These are phyloP conservation scores for Athripsodes cinereus DNA, from an alignment of 2,888 invertebrate species.

Conservation along the genomic window DNA sequence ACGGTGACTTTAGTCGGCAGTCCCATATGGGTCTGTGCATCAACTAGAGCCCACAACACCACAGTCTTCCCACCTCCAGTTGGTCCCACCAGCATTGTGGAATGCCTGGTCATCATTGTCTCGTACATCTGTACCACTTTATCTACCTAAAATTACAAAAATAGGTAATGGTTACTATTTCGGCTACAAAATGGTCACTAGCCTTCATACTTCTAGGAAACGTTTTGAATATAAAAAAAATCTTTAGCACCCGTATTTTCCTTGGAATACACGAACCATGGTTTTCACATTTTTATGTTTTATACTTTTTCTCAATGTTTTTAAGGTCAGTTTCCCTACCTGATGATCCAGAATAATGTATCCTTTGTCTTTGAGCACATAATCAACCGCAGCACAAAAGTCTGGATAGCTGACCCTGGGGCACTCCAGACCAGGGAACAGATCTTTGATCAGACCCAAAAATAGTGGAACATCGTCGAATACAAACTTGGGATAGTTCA, in stretches of 20 bases:
- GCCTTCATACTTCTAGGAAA: too few species aligned
- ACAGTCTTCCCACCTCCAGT: conserved; percentile 91
- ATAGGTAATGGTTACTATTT: background rate
- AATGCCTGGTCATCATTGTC: conserved; percentile 92
- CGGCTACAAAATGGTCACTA: too few species aligned
- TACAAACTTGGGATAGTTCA: conserved; percentile 91
- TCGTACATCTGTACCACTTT: conserved; percentile 89
- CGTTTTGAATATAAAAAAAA: too few species aligned
- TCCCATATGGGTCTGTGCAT: conserved; percentile 70
- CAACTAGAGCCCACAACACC: conserved; percentile 70
- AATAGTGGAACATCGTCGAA: conserved; percentile 88
- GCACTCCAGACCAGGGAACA: conserved; percentile 87
- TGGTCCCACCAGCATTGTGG: conserved; percentile 87
- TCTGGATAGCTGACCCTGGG: conserved; percentile 83
- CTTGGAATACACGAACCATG: too few species aligned
- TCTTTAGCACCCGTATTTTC: too few species aligned
- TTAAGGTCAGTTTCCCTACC: conserved; percentile 37
- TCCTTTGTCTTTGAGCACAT: conserved; percentile 57
- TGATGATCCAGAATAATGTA: conserved; percentile 66
- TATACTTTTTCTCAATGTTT: too few species aligned
- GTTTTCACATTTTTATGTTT: too few species aligned
- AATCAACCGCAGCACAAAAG: conserved; percentile 73
- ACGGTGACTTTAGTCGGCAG: conserved; percentile 72
- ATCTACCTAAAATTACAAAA: conserved; percentile 54
- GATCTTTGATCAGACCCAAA: conserved; percentile 78